These are phyloP conservation scores for Drosophila rubida DNA, from an alignment of 2,888 invertebrate genomes.

Conservation along the genomic window DNA sequence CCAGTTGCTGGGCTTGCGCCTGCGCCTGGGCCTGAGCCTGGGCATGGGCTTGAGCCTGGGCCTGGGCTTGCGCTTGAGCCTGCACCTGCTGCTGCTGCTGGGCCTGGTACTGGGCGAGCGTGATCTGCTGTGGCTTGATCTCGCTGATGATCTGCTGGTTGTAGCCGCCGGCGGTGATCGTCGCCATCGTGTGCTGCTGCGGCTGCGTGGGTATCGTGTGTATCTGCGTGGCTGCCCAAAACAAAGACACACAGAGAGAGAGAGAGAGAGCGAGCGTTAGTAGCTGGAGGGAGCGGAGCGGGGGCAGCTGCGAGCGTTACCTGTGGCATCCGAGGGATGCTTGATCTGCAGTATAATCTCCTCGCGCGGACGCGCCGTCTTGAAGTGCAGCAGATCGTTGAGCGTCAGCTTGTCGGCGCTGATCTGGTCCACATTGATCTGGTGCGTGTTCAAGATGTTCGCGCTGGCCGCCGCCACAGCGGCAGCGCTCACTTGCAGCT, in stretches of 20 bases:
- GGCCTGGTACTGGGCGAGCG: constrained; percentile 82
- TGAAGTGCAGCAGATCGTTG: constrained; percentile 83
- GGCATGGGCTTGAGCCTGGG: constrained; percentile 82
- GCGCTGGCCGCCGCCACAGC: constrained; percentile 63
- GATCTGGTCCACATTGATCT: constrained; percentile 82
- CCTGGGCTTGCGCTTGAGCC: constrained; percentile 71
- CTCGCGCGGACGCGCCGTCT: constrained; percentile 81
- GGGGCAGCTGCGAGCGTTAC: no score
- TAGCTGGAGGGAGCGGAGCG: no score
- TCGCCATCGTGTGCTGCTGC: constrained; percentile 77
- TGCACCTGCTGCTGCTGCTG: constrained; percentile 80
- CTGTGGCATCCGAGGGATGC: constrained; percentile 79
- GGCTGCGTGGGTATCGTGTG: constrained; percentile 80
- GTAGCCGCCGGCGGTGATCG: constrained; percentile 80
- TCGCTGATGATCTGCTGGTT: constrained; percentile 84
- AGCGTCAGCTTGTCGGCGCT: constrained; percentile 84
- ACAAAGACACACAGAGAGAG: neutral
- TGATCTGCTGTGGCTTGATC: constrained; percentile 82
- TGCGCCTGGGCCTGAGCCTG: constrained; percentile 82
- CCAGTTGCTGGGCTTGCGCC: constrained; percentile 72
- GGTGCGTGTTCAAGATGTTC: constrained; percentile 77
- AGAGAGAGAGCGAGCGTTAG: no score
- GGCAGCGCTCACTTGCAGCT: constrained; percentile 62
- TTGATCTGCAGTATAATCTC: constrained; percentile 84
- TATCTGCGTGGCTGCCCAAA: constrained; percentile 78